Percentiles rank a stretch among this genome's conserved stretches.
Conservation (phyloP, 2,888 invertebrate genomes). For the Calliopum simillimum region DNA sequence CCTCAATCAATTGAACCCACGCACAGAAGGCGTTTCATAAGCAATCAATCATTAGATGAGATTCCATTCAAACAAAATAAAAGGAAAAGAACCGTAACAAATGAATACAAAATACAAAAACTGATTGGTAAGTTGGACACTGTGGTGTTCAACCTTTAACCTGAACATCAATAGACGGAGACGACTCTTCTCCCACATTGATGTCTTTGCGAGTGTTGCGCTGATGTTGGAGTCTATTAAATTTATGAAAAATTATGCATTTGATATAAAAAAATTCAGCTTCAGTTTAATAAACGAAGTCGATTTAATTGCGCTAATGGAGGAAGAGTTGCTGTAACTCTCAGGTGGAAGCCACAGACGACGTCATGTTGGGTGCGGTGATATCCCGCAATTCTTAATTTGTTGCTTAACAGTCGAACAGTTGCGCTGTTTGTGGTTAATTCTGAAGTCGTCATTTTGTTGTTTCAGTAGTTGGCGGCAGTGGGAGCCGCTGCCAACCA, state of each 20-base stretch:
- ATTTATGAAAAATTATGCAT: conserved; percentile 60
- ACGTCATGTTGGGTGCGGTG: conserved; percentile 34
- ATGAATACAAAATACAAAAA: conserved; percentile 22
- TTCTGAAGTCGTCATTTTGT: background rate
- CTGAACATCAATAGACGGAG: background rate
- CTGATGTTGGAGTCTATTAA: conserved; percentile 55
- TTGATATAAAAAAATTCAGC: background rate
- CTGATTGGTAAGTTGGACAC: background rate
- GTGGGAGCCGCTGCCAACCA: background rate
- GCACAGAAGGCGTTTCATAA: background rate
- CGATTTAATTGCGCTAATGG: conserved; percentile 58
- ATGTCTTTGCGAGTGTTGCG: no score
- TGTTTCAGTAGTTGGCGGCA: background rate
- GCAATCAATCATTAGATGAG: conserved; percentile 29
- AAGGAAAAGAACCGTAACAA: conserved; percentile 2
- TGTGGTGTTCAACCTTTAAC: conserved; percentile 25
- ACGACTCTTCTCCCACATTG: background rate
- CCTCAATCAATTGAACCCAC: background rate
- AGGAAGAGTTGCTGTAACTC: background rate
- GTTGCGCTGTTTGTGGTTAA: background rate
- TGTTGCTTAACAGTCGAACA: conserved; percentile 45
- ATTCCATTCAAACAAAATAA: background rate
- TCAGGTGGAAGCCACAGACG: background rate
- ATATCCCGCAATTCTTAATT: conserved; percentile 65
- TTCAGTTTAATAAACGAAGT: conserved; percentile 41